Base-by-base conservation (phyloP, 2,888 invertebrate species). In the Philhelius pedissequus region DNA sequence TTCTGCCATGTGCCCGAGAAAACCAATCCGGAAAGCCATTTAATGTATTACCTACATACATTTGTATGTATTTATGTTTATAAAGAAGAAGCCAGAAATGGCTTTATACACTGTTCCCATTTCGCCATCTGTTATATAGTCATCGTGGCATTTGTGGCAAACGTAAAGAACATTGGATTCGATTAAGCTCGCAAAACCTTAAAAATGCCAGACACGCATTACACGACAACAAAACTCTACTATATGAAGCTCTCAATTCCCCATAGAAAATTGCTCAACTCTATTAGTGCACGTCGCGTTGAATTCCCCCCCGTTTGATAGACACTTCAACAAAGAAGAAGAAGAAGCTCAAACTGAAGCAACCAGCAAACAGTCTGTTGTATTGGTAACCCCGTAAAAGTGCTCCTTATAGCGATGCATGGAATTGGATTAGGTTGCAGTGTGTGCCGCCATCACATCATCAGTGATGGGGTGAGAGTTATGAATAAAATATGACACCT, bases 401-500 rank as follows among this genome's bases (percentile, higher is more conserved):
- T 79, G 83, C 74, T 68, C 20, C 48, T 54, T 35, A 18, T 58
- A 62, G 62, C 20, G 30, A 30, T 60, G 58, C 64, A 66, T 79
- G 62, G 62, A 83, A 83, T 83, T 83, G 83, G 83, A 83, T 83
- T 83, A 83, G 35, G 48, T 74, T 74, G 74, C 74, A 56, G n/a
- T n/a, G n/a, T n/a, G n/a, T n/a, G n/a, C n/a, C n/a, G n/a, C 15
- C 60, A 30, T 52, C 27, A 9, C 20, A 56, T 13, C 54, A 45
- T 25, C 45, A 66, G 48, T 48, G 13, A 8, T n/a, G 35, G 69
- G 68, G 73, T 69, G 78, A 74, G 79, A 69, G 83, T 83, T 83
- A 83, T 83, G 83, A 83, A 83, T 83, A 79, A 83, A 83, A 83
- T 83, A 83, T 83, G 83, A 83, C 83, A 83, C 83, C 83, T 83